phyloP scores from a whole-genome alignment of 2,797 vertebrate species.

The Amazona finschi region DNA sequence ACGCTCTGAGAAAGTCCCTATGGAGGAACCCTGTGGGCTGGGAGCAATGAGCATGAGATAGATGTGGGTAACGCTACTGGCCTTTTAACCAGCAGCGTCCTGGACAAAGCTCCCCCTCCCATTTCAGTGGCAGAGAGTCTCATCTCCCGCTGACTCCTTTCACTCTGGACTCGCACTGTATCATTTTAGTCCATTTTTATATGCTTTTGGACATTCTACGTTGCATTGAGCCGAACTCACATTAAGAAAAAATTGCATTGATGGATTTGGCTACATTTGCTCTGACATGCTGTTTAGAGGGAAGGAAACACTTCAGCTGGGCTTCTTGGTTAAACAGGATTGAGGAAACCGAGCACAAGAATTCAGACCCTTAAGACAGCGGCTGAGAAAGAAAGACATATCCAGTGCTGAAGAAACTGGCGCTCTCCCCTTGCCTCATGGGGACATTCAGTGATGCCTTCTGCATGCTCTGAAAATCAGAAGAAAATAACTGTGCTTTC shows the following conservation, averaged over 20 bases:
- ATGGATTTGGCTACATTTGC: neutral
- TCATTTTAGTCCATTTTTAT: neutral
- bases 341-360: neutral
- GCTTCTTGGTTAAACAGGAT: neutral
- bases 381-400: neutral
- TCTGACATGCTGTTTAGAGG: neutral
- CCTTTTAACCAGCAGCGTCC: neutral
- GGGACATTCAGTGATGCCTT: neutral
- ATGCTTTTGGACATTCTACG: neutral
- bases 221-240: neutral
- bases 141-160: neutral
- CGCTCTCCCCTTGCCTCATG: neutral
- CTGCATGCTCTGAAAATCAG: neutral
- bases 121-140: fast-evolving
- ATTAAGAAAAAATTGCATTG: neutral
- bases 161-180: neutral
- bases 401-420: neutral
- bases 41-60: fast-evolving
- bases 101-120: neutral
- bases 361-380: neutral
- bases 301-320: neutral
- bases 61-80: neutral
- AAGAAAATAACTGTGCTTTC: neutral
- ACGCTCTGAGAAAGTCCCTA: neutral
- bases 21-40: neutral